These are phyloP conservation scores for Melangyna quadrimaculata DNA, from an alignment of 2,888 invertebrate species.

Conservation along the genomic window DNA sequence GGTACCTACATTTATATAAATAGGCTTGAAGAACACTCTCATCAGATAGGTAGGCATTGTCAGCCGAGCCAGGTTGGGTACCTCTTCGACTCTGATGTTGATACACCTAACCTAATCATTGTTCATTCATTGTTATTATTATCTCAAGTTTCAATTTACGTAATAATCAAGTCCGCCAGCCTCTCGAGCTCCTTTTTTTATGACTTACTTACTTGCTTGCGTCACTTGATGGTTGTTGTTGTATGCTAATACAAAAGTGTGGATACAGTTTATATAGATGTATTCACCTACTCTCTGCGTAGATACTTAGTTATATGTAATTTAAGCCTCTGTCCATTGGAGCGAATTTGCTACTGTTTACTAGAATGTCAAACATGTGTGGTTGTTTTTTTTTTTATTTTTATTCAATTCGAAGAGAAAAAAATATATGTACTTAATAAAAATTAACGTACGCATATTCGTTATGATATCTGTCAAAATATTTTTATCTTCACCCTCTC, in stretches of 20 bases:
- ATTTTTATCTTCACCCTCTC: slow-evolving; percentile 16
- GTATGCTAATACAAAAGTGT: slow-evolving; percentile 31
- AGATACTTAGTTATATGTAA: slow-evolving; percentile 22
- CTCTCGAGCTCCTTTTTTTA: slow-evolving; percentile 4
- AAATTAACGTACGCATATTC: not conserved
- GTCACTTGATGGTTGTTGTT: slow-evolving; percentile 18
- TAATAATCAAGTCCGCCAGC: slow-evolving; percentile 30
- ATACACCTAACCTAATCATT: slow-evolving; percentile 42
- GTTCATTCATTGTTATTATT: slow-evolving; percentile 54
- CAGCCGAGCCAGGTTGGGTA: not conserved
- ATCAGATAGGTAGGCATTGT: slow-evolving; percentile 4
- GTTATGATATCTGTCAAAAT: not conserved
- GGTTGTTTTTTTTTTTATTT: not conserved
- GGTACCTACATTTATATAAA: not conserved
- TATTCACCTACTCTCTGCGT: slow-evolving; percentile 16
- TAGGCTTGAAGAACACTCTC: slow-evolving; percentile 23
- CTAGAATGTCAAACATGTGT: slow-evolving; percentile 52
- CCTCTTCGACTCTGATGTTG: not conserved
- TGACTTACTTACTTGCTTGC: not conserved
- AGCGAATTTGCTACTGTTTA: slow-evolving; percentile 32
- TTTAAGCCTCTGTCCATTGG: slow-evolving; percentile 12
- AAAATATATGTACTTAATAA: slow-evolving; percentile 23
- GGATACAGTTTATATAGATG: not conserved
- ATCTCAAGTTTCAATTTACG: slow-evolving; percentile 60
- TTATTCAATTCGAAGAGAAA: not conserved